These are phyloP conservation scores for Pinna nobilis DNA, from an alignment of 1,140 invertebrate genomes.

Conservation along the genomic window DNA sequence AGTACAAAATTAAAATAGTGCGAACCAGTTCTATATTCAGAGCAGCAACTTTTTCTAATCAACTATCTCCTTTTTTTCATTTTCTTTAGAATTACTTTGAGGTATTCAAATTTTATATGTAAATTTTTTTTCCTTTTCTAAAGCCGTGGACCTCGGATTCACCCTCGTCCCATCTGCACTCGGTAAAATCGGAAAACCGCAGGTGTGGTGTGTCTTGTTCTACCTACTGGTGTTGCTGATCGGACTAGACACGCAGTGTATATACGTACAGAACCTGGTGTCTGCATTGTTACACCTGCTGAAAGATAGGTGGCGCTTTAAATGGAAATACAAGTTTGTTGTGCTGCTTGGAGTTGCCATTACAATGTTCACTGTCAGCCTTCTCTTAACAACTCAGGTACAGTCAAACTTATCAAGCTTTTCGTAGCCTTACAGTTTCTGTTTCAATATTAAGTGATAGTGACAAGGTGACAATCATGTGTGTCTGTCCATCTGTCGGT, in stretches of 20 bases:
- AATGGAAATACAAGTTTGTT: slow-evolving; percentile 48
- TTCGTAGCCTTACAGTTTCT: background rate
- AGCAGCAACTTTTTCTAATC: too few species aligned
- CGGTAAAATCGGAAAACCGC: slow-evolving; percentile 91
- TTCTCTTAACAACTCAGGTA: slow-evolving; percentile 68
- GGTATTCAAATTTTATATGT: background rate
- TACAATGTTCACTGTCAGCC: slow-evolving; percentile 55
- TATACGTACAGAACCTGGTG: slow-evolving; percentile 85
- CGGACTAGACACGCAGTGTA: slow-evolving; percentile 92
- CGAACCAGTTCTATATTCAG: too few species aligned
- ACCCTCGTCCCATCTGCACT: slow-evolving; percentile 97
- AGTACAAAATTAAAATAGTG: too few species aligned
- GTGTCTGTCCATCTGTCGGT: too few species aligned
- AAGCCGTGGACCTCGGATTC: slow-evolving; percentile 94
- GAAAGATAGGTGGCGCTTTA: slow-evolving; percentile 78
- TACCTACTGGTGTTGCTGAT: slow-evolving; percentile 97
- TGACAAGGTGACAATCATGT: background rate
- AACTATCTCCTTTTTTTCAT: too few species aligned
- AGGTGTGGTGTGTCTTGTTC: slow-evolving; percentile 96
- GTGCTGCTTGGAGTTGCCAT: slow-evolving; percentile 57
- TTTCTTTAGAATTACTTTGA: too few species aligned
- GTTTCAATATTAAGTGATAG: background rate
- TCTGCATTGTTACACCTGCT: slow-evolving; percentile 81
- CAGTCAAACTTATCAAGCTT: background rate
- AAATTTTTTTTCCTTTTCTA: background rate